Percentiles rank a stretch among this genome's conserved stretches.
phyloP scores from a whole-genome alignment of 2,113 vertebrate genomes.

The Holacanthus passer region DNA sequence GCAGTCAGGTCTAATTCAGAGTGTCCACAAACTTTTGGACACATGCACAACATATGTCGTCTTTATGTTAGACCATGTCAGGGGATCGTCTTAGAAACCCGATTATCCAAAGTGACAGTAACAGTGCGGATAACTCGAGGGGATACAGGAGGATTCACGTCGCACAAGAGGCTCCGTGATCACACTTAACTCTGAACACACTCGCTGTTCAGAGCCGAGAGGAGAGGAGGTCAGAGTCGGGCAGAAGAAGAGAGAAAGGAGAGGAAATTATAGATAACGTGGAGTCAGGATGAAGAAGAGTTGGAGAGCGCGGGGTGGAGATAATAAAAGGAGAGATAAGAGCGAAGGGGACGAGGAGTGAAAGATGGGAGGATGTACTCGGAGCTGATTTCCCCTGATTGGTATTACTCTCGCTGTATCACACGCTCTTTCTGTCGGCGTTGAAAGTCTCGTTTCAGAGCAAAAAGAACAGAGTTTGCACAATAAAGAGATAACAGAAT shows the following conservation, averaged over 20 bases:
- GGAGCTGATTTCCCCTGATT: constrained; percentile 57
- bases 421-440: background rate
- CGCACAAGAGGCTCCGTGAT: background rate
- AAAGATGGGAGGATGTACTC: constrained; percentile 34
- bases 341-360: constrained; percentile 22
- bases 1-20: background rate
- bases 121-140: background rate
- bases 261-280: constrained; percentile 53
- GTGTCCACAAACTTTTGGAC: background rate
- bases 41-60: background rate
- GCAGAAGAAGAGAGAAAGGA: background rate
- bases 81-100: background rate
- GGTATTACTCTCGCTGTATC: constrained; percentile 32
- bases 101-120: background rate
- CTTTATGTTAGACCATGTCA: background rate
- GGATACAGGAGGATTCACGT: background rate
- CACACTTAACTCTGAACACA: constrained; percentile 34
- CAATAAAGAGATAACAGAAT: constrained; percentile 61
- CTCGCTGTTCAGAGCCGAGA: background rate
- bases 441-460: constrained; percentile 14
- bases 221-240: background rate
- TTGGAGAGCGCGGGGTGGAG: constrained; percentile 28
- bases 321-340: constrained; percentile 58
- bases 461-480: constrained; percentile 55
- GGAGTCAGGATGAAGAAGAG: constrained; percentile 45